Percentiles rank a stretch among this genome's conserved stretches.
These are phyloP conservation scores for Pachymerium ferrugineum DNA, from an alignment of 2,888 invertebrate genomes.

Conservation along the genomic window DNA sequence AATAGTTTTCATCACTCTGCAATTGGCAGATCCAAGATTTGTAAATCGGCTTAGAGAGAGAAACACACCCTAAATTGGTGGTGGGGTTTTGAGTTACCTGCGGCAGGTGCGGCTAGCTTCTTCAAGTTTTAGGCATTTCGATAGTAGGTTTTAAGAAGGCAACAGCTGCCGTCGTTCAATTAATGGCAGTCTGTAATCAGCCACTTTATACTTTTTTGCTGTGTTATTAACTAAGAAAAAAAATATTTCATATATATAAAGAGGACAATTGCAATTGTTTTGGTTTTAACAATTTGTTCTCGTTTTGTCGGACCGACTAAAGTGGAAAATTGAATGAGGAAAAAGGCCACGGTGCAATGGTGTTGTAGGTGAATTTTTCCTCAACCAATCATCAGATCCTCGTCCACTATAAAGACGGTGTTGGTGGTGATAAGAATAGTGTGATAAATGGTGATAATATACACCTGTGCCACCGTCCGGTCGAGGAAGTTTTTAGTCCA, in stretches of 20 bases:
- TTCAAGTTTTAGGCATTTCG: background rate
- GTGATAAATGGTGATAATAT: slow-evolving; percentile 1
- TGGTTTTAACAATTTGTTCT: background rate
- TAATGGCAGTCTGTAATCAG: too few relatives aligned
- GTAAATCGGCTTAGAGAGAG: background rate
- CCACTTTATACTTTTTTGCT: too few relatives aligned
- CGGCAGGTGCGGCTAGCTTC: background rate
- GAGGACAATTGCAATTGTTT: too few relatives aligned
- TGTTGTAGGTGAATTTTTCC: background rate
- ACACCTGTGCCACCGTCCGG: background rate
- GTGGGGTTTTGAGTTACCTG: background rate
- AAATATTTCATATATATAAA: too few relatives aligned
- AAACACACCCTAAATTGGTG: background rate
- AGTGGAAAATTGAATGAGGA: background rate
- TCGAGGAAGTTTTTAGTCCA: background rate
- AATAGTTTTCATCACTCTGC: too few relatives aligned
- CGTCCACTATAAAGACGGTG: background rate
- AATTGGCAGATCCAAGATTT: background rate
- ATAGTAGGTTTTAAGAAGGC: too few relatives aligned
- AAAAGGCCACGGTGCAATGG: slow-evolving; percentile 6
- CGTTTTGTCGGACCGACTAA: slow-evolving; percentile 13
- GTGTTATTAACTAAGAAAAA: too few relatives aligned
- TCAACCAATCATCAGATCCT: slow-evolving; percentile 5
- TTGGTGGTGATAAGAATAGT: background rate
- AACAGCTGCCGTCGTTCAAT: too few relatives aligned